A percentile compares a stretch with the other conserved stretches of the same genome.
These are phyloP conservation scores for Coluber constrictor DNA, from an alignment of 2,797 vertebrate species.

Conservation along the genomic window DNA sequence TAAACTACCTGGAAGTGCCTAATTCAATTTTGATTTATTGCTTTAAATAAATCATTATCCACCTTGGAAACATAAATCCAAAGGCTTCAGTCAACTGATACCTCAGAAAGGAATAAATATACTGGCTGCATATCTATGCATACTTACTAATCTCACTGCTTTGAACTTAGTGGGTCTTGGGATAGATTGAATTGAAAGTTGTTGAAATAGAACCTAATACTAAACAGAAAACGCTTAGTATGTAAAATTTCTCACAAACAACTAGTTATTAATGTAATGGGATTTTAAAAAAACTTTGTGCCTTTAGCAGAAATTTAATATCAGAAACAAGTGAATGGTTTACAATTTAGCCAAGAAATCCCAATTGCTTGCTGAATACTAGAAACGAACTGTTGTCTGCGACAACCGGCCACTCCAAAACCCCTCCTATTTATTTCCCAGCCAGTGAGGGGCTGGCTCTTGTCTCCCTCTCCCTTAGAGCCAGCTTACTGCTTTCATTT, in stretches of 20 bases:
- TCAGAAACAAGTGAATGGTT: background rate
- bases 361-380: too few relatives aligned
- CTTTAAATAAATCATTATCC: background rate
- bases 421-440: too few relatives aligned
- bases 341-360: background rate
- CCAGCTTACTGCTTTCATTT: too few relatives aligned
- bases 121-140: background rate
- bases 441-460: too few relatives aligned
- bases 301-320: background rate
- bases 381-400: too few relatives aligned
- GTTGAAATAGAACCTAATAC: background rate
- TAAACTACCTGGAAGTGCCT: background rate
- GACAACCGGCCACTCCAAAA: too few relatives aligned
- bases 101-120: background rate
- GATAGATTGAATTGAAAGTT: background rate
- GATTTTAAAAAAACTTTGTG: background rate
- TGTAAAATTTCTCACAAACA: background rate
- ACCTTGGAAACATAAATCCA: background rate
- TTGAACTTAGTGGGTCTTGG: background rate
- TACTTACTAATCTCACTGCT: background rate
- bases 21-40: slow-evolving; percentile 8
- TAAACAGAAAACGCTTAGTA: background rate
- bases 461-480: too few relatives aligned
- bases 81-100: background rate
- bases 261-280: background rate